Evolutionary conservation across 2,113 vertebrate species (phyloP).

Genomic region (Paradoxurus hermaphroditus): DNA sequence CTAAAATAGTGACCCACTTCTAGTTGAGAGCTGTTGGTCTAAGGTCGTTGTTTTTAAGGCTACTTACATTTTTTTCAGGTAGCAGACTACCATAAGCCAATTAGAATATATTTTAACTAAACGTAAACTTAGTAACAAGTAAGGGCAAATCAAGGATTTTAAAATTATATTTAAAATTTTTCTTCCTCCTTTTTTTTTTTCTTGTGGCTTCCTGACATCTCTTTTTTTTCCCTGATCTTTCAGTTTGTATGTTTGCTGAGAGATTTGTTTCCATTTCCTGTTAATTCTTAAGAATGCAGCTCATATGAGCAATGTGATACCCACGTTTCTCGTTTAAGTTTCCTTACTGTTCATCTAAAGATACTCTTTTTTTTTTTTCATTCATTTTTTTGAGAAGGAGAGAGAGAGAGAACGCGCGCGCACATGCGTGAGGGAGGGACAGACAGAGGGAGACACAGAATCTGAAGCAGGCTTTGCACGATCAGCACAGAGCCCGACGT

Average conservation of each 20-base stretch:
- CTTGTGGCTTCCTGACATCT: background rate
- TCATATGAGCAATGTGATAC: background rate
- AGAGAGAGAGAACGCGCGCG: no score
- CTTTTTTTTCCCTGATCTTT: background rate
- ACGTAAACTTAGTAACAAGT: background rate
- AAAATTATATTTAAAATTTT: conserved; percentile 9
- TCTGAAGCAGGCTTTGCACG: no score
- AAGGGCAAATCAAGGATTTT: background rate
- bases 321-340: background rate
- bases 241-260: background rate
- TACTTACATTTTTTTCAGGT: background rate
- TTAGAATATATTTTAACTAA: background rate
- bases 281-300: background rate
- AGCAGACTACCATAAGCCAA: background rate
- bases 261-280: background rate
- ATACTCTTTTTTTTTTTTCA: background rate
- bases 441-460: no score
- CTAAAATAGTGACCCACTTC: background rate
- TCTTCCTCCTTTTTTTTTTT: background rate
- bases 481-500: no score
- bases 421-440: no score
- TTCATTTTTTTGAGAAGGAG: no score
- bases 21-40: background rate
- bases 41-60: background rate
- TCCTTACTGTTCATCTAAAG: background rate